These are phyloP conservation scores for Trinorchestia longiramus DNA, from an alignment of 1,140 invertebrate genomes.

Conservation along the genomic window DNA sequence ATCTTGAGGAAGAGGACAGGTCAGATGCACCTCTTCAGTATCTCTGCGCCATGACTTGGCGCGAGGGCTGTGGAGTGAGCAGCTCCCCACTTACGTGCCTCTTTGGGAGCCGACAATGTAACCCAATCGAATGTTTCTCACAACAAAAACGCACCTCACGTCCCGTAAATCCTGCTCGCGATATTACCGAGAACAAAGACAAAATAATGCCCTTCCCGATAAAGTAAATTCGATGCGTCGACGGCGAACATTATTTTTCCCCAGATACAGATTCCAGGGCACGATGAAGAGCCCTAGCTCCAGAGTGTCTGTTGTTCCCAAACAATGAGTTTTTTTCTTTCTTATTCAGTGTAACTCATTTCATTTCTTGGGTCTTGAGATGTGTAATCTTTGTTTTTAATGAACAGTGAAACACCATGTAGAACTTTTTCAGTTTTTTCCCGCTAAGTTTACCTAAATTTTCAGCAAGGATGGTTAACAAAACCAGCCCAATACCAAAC, in stretches of 20 bases:
- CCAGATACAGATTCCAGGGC: neutral
- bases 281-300: neutral
- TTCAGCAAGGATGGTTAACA: no score
- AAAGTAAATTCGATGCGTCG: neutral
- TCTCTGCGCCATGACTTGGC: neutral
- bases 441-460: no score
- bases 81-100: neutral
- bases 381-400: neutral
- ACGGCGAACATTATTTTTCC: neutral
- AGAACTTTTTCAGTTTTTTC: no score
- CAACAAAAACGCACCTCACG: slow-evolving; percentile 9
- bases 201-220: slow-evolving; percentile 25
- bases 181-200: slow-evolving; percentile 42
- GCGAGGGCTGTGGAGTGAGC: neutral
- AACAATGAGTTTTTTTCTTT: neutral
- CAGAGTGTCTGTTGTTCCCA: neutral
- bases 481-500: no score
- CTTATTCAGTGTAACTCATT: neutral
- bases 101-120: neutral
- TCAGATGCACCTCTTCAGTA: neutral
- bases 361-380: neutral
- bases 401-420: neutral
- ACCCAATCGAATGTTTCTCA: slow-evolving; percentile 24
- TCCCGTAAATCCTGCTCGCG: slow-evolving; percentile 1
- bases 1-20: neutral